Base-by-base conservation (phyloP, 1,140 invertebrate genomes). In the Zaprionus ghesquierei region DNA sequence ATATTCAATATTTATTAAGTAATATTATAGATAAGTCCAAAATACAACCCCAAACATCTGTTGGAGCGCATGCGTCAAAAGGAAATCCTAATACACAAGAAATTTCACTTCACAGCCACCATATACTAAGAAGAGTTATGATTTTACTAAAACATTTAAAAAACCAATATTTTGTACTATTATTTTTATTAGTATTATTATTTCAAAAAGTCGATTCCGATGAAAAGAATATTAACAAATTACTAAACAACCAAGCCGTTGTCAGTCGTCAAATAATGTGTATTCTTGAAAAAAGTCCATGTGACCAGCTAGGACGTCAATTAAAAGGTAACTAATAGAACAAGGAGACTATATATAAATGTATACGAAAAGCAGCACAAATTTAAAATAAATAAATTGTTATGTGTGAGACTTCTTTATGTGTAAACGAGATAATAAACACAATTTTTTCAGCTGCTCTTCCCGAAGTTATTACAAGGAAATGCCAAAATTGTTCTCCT, bases 381-480 rank as follows among this genome's bases (percentile, higher is more conserved):
- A 6, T 29, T 29, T 29, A 1, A 29, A 5, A 29, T 29, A 29
- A 29, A 6, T 6, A 6, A 6, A 29, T 29, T 29, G 9, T 29
- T 29, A 5, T 29, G 0, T 29, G 9, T 1, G 27, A 5, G 27
- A 29, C n/a, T n/a, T n/a, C n/a, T n/a, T n/a, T 29, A 8, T 29
- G 27, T 9, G 27, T 29, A 9, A 29, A 46, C 8, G 20, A 20
- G 20, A 10, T 23, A 38, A 59, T 58, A n/a, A 44, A 51, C 31
- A 35, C 5, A 51, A n/a, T 59, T 77, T 87, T 92, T 77, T n/a
- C 81, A 93, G 93, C 92, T 89, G 92, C 92, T 51, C 81, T 93
- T 9, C 93, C 93, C 0, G 93, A 93, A 90, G 93, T 93, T 33
- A 93, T 93, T 69, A 92, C 92, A 53, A 92, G 92, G 56, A 93